These are phyloP conservation scores for Apamea epomidion DNA, from an alignment of 2,888 invertebrate species.

Conservation along the genomic window DNA sequence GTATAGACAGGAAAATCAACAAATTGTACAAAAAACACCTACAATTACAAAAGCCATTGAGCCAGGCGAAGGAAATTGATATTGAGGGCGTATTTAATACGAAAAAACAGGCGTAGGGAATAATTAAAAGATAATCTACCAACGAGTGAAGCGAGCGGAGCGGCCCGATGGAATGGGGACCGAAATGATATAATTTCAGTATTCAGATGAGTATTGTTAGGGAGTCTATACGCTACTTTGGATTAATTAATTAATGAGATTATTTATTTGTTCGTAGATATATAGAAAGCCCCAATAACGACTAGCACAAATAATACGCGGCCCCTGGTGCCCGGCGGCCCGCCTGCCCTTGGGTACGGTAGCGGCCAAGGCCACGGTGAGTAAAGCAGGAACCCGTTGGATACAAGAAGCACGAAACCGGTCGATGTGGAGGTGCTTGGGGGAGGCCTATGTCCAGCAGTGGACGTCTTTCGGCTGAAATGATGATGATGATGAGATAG, in stretches of 20 bases:
- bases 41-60: constrained; percentile 29
- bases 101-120: constrained; percentile 62
- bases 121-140: constrained; percentile 73
- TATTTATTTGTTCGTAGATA: no score
- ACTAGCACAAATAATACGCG: no score
- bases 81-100: constrained; percentile 53
- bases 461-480: no score
- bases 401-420: no score
- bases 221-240: constrained; percentile 22
- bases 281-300: background rate
- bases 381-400: no score
- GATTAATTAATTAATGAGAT: background rate
- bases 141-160: constrained; percentile 67
- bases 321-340: no score
- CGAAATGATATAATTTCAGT: constrained; percentile 68
- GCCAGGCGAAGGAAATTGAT: constrained; percentile 41
- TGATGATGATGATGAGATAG: no score
- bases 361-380: no score
- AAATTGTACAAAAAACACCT: background rate
- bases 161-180: constrained; percentile 64
- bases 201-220: constrained; percentile 56
- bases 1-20: background rate
- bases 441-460: no score
- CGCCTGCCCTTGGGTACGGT: no score
- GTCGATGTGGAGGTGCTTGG: no score